These are phyloP conservation scores for Ophthalmolycus amberensis DNA, from an alignment of 2,113 vertebrate genomes.

Conservation along the genomic window DNA sequence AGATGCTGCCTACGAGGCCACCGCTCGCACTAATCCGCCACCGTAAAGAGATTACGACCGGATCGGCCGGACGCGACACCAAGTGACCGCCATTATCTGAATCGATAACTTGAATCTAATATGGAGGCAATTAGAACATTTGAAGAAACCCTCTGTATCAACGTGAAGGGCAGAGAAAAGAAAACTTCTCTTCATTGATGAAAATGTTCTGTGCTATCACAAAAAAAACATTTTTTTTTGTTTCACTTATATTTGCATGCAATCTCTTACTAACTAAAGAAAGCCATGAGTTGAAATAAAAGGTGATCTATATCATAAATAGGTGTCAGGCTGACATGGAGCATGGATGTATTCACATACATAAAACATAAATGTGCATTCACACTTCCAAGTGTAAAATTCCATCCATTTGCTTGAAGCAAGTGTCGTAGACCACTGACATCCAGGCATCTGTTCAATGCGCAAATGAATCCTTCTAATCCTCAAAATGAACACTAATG, in stretches of 20 bases:
- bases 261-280: not conserved
- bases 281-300: not conserved
- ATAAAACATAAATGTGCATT: not conserved
- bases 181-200: conserved; percentile 49
- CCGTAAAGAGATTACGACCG: conserved; percentile 26
- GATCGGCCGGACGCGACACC: conserved; percentile 18
- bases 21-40: conserved; percentile 31
- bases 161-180: conserved; percentile 47
- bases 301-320: not conserved
- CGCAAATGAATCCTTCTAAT: conserved; percentile 3
- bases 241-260: not conserved
- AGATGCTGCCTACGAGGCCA: conserved; percentile 28
- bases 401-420: not conserved
- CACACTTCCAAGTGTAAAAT: not conserved
- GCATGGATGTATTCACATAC: not conserved
- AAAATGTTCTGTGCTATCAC: conserved; percentile 46
- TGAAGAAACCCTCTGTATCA: conserved; percentile 24
- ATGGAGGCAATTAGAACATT: conserved; percentile 44
- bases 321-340: not conserved
- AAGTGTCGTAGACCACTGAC: not conserved
- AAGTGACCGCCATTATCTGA: conserved; percentile 41
- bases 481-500: conserved; percentile 43
- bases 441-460: not conserved
- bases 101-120: conserved; percentile 54
- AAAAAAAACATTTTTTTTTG: conserved; percentile 25